A percentile compares a stretch with the other conserved stretches of the same genome.
phyloP scores from a whole-genome alignment of 2,797 vertebrate species.

The Hipposideros larvatus region DNA sequence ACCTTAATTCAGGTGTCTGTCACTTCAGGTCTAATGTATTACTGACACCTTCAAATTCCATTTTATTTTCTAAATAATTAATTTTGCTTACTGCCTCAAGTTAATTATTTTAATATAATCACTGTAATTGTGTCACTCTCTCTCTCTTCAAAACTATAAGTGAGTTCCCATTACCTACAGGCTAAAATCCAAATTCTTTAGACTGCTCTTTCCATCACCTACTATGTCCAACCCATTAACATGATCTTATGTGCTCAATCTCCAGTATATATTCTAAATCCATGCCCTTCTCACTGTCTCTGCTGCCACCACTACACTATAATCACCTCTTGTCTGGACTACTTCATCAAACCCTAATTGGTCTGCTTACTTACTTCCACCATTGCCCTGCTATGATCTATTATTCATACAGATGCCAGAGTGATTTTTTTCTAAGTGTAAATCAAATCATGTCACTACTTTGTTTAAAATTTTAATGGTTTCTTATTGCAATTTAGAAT shows the following conservation, averaged over 20 bases:
- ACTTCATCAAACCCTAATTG: neutral
- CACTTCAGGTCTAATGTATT: neutral
- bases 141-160: neutral
- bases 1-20: neutral
- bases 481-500: neutral
- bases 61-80: slow-evolving; percentile 37
- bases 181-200: slow-evolving; percentile 27
- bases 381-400: neutral
- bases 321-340: neutral
- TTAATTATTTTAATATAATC: slow-evolving; percentile 1
- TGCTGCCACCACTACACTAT: neutral
- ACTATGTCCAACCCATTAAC: neutral
- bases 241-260: neutral
- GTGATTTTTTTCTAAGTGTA: slow-evolving; percentile 43
- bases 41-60: neutral
- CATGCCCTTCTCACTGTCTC: neutral
- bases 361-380: neutral
- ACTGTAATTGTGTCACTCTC: slow-evolving; percentile 4
- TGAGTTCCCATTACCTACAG: neutral
- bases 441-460: neutral
- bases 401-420: slow-evolving; percentile 16
- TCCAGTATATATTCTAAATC: neutral
- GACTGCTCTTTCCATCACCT: neutral
- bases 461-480: slow-evolving; percentile 58
- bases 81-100: slow-evolving; percentile 4